A percentile compares a stretch with the other conserved stretches of the same genome.
Evolutionary conservation across 2,888 invertebrate species (phyloP).

Genomic region (Melipona bicolor): DNA sequence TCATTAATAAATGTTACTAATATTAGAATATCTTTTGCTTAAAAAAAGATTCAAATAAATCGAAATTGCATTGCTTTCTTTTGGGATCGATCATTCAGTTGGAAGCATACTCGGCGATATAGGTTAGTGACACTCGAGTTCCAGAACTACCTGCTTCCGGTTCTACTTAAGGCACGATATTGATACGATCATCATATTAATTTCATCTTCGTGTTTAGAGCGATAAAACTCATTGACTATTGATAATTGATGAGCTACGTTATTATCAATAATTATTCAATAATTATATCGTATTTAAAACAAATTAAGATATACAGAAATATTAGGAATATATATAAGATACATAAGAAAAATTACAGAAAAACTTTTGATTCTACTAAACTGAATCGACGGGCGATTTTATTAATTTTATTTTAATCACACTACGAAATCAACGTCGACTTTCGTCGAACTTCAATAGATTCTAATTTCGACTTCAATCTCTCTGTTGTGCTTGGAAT

Average conservation of each 20-base stretch:
- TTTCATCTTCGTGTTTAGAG: neutral
- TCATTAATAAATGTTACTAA: neutral
- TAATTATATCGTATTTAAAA: neutral
- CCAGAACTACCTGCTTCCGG: constrained; percentile 16
- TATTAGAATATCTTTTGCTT: too few relatives aligned
- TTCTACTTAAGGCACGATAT: neutral
- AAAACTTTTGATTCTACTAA: too few relatives aligned
- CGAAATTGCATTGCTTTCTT: neutral
- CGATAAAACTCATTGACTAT: neutral
- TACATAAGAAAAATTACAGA: too few relatives aligned
- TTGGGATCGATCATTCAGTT: neutral
- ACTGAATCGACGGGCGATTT: too few relatives aligned
- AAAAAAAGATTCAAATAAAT: neutral
- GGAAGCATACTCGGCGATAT: neutral
- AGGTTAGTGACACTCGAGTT: constrained; percentile 1
- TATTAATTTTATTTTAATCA: too few relatives aligned
- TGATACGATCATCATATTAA: constrained; percentile 6
- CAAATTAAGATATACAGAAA: neutral
- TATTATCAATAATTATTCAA: neutral
- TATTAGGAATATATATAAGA: too few relatives aligned
- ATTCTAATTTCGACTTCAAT: neutral
- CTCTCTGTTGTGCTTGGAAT: neutral
- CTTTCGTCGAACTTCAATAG: neutral
- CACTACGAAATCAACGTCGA: too few relatives aligned
- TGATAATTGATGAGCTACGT: neutral